These are phyloP conservation scores for Actinemys pallida DNA, from an alignment of 2,113 vertebrate genomes.

Conservation along the genomic window DNA sequence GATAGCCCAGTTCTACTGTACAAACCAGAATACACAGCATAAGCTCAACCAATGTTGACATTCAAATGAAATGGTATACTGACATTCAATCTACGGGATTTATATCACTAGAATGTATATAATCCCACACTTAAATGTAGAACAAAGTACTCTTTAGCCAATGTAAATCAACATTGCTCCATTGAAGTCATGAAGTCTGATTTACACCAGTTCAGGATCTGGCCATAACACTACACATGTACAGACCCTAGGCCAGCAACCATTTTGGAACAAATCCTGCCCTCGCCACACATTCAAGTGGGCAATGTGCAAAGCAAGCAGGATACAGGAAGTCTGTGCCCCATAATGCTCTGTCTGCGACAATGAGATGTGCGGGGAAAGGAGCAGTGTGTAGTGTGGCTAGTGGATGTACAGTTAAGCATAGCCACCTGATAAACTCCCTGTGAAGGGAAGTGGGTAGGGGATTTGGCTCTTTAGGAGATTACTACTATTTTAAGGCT, in stretches of 20 bases:
- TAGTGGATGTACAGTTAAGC: background rate
- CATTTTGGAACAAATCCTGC: background rate
- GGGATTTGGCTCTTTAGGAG: conserved; percentile 7
- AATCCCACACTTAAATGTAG: background rate
- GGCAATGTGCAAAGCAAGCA: background rate
- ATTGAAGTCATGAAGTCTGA: background rate
- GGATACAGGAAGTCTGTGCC: background rate
- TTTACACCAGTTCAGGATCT: background rate
- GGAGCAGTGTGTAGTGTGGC: background rate
- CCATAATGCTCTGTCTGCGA: background rate
- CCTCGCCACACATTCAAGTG: background rate
- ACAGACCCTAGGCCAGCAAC: background rate
- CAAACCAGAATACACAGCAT: background rate
- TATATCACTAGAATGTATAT: background rate
- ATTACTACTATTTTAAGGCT: conserved; percentile 6
- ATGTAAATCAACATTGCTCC: background rate
- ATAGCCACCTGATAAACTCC: background rate
- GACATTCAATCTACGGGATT: background rate
- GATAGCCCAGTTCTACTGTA: conserved; percentile 1
- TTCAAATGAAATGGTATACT: background rate
- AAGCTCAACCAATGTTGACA: conserved; percentile 2
- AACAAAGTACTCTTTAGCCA: background rate
- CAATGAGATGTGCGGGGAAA: background rate
- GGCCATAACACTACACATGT: background rate
- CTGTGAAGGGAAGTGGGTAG: background rate